Evolutionary conservation across 2,797 vertebrate species (phyloP), one percentile per base, ranked within the genome.

Genomic region (Numenius phaeopus): DNA sequence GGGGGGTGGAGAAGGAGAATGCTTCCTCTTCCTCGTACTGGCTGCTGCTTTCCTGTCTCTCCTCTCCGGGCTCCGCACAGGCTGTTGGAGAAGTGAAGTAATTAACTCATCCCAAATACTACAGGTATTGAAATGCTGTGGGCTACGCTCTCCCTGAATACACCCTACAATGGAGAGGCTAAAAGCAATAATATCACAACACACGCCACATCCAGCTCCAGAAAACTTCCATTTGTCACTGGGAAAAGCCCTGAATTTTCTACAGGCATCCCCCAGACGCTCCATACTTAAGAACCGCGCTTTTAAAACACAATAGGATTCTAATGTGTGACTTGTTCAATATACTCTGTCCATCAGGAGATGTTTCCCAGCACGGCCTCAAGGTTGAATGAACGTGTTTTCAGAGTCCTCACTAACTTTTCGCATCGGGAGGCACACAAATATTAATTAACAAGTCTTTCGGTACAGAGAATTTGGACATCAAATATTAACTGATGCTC

Each of bases 1-100:
- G 34, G 98, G 99, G 40, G 98, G 98, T 44, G 99, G 99, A 4
- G 99, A 99, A 64, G 99, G 99, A 3, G 99, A 99, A 94, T 99
- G 99, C 54, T 99, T 99, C 92, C 99, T 99, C 97, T 99, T 99
- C 96, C 99, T 99, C 40, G 99, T 98, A 2, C 98, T 98, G 2
- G 99, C 98, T 82, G 99, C 98, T 66, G 99, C 99, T 97, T 99
- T 99, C 97, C 99, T 98, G 97, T 99, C 99, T 98, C 99, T 99
- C 89, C 99, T 99, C 98, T 99, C 99, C 0, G 99, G 99, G 87
- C 99, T 99, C 97, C 99, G 98, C 91, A 99, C 99, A 96, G 99
- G 99, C 99, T 99, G 96, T 37, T 27, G 12, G 54, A 89, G 83
- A 64, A 93, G 23, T 2, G 20, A 87, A 86, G 9, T 0, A 23